These are phyloP conservation scores for Elephantulus edwardii DNA, from an alignment of 2,113 vertebrate species.

Conservation along the genomic window DNA sequence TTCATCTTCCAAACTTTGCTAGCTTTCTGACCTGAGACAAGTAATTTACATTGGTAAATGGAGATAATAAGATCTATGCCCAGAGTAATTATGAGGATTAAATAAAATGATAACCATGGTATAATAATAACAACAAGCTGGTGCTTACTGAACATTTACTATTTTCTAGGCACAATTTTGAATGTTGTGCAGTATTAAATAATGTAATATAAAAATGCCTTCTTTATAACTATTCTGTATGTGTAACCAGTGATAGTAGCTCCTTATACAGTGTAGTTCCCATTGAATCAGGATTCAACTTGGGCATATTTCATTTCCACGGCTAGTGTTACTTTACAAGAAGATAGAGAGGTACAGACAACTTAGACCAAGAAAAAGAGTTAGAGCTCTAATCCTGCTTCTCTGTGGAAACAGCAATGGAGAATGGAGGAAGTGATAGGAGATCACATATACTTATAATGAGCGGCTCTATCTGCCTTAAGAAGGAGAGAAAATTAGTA, in stretches of 20 bases:
- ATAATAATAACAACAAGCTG: neutral
- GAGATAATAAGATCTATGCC: neutral
- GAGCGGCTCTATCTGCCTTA: slow-evolving; percentile 70
- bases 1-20: too few species aligned
- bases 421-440: neutral
- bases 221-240: neutral
- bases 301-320: neutral
- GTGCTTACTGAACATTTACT: neutral
- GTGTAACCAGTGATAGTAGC: neutral
- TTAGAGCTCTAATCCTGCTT: neutral
- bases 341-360: neutral
- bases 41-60: neutral
- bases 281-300: neutral
- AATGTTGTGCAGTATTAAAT: neutral
- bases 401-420: neutral
- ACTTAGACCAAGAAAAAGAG: neutral
- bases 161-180: neutral
- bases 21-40: neutral
- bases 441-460: slow-evolving; percentile 59
- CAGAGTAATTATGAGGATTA: neutral
- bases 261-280: neutral
- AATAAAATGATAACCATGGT: neutral
- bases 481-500: slow-evolving; percentile 83
- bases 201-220: neutral
- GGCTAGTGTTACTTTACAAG: neutral